Base-by-base conservation (phyloP, 1,140 invertebrate species). In the Eubasilissa regina region DNA sequence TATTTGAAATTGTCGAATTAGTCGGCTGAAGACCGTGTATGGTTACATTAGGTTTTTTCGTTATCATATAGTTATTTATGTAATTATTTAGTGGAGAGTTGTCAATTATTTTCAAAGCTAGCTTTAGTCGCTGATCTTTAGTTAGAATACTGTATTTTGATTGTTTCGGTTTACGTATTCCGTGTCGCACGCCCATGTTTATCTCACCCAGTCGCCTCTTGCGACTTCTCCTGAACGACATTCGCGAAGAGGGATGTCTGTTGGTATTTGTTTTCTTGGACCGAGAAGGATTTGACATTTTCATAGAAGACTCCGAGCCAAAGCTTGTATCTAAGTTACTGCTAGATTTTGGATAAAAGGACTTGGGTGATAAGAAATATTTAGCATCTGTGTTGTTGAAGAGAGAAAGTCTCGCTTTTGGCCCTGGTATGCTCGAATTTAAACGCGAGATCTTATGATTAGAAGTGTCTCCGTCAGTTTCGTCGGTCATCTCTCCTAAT, bases 131-230 rank as follows among this genome's bases (percentile, higher is more conserved):
- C 66, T 35, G 21, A 35, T 55, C n/a, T 62, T 78, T 68, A 17
- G 64, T 68, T 19, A 68, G 11, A 11, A 68, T 68, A 3, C 47
- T 53, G 48, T 35, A 75, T 76, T 87, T 87, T 82, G 85, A 85
- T n/a, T 84, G 80, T 86, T 90, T 91, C 0, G 90, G 90, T 84
- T 90, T 91, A 43, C 86, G 85, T 25, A 92, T 90, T 74, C 87
- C 89, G 82, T 91, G 90, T 79, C 86, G 85, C 0, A 92, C 91
- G 0, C 90, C 90, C 74, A 87, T 85, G 81, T 92, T 92, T 43
- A 92, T 91, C 81, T 91, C 86, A 0, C 90, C 90, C 35, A 87
- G 85, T 64, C 84, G 86, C 7, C 85, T 83, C 13, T 44, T 44
- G 62, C 87, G 48, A 21, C 15, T 87, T 44, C 84, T 85, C 77